Evolutionary conservation across 2,888 invertebrate species (phyloP), one percentile per base, ranked within the genome.

Genomic region (Megamerina dolium): DNA sequence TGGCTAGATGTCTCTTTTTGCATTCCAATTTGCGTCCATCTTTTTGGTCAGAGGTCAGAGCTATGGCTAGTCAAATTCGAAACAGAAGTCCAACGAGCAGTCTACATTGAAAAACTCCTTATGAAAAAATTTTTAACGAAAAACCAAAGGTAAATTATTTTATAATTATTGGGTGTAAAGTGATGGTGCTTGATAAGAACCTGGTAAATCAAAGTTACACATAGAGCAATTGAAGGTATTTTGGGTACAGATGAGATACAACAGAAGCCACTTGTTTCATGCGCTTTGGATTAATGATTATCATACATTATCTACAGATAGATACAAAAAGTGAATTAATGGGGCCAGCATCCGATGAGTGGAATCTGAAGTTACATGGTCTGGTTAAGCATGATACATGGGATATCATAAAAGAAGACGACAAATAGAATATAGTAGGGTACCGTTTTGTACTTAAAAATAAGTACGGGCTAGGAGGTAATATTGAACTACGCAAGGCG

Each of bases 141-240:
- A n/a, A n/a, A n/a, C n/a, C n/a, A n/a, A n/a, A 64, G 44, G 21
- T 73, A 1, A 45, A 44, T 27, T 52, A 62, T 14, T 39, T 71
- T 14, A 51, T 53, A 29, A 53, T 60, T 20, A 73, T 73, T 60
- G 71, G 71, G 8, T 53, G 54, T 13, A 34, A 56, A 40, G 60
- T 59, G 9, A 58, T 59, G 53, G 57, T 56, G 5, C 13, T 49
- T 17, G 34, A 49, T 18, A 46, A 49, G 16, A 36, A 37, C 26
- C 40, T 37, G 17, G 29, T 8, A 3, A 45, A 48, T 36, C 16
- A 49, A 46, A 20, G 30, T 46, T 21, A 37, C 37, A 6, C 35
- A 37, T 10, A 32, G 41, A 43, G 30, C 43, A 12, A 13, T 33
- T 13, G 45, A 48, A 46, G 48, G 46, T 10, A 39, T 44, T 2